A percentile compares a stretch with the other conserved stretches of the same genome.
These are phyloP conservation scores for Drosophila micromelanica DNA, from an alignment of 1,140 invertebrate genomes.

Conservation along the genomic window DNA sequence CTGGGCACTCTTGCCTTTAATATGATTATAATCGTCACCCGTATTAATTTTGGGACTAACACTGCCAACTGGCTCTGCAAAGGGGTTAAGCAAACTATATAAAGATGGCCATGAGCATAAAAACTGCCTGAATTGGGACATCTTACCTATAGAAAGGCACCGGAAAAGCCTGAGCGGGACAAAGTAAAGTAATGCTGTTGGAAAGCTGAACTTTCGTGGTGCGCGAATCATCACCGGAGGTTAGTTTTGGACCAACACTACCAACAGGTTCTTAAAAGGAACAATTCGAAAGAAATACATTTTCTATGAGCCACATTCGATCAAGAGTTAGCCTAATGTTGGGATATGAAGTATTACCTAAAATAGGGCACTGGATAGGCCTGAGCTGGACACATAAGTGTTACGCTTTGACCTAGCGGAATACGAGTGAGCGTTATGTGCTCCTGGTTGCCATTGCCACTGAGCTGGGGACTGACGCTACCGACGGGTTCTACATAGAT, in stretches of 20 bases:
- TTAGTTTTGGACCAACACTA: constrained; percentile 86
- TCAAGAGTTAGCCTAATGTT: constrained; percentile 34
- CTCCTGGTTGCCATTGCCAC: constrained; percentile 68
- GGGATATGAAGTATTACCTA: constrained; percentile 85
- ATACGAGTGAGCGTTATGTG: constrained; percentile 69
- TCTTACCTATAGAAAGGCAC: constrained; percentile 88
- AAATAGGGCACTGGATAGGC: constrained; percentile 88
- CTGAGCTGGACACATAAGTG: constrained; percentile 88
- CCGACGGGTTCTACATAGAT: constrained; percentile 86
- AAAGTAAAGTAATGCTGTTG: constrained; percentile 86
- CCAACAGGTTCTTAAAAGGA: constrained; percentile 86
- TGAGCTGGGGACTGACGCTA: constrained; percentile 87
- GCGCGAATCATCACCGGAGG: constrained; percentile 85
- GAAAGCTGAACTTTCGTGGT: constrained; percentile 84
- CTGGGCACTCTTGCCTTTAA: constrained; percentile 70
- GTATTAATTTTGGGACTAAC: constrained; percentile 85
- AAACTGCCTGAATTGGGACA: constrained; percentile 53
- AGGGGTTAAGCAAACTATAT: not conserved
- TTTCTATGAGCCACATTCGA: not conserved
- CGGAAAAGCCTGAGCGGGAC: constrained; percentile 89
- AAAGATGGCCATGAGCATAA: no score
- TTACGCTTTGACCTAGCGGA: constrained; percentile 84
- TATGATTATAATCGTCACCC: constrained; percentile 70
- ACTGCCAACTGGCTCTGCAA: constrained; percentile 84
- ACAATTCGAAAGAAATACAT: not conserved